phyloP scores from a whole-genome alignment of 2,113 vertebrate genomes.

The Redunca redunca region DNA sequence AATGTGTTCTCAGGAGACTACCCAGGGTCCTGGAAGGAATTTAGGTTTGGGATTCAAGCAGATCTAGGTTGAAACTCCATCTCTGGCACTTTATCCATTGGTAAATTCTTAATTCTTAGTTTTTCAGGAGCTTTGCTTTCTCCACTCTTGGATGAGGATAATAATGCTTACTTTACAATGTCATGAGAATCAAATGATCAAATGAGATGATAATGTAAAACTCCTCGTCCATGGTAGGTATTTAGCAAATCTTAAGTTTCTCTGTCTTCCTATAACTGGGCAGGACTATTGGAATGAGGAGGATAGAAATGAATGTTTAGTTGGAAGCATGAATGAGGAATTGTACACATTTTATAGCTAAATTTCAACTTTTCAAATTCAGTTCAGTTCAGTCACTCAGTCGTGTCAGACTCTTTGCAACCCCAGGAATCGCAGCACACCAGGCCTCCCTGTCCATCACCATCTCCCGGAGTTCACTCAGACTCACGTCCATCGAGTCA shows the following conservation, averaged over 20 bases:
- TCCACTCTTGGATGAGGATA: neutral
- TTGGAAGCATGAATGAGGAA: neutral
- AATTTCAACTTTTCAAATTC: neutral
- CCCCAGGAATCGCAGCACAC: too few species aligned
- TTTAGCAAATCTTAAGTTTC: neutral
- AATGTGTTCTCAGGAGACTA: neutral
- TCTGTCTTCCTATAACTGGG: neutral
- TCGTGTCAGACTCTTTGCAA: too few species aligned
- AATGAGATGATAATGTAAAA: neutral
- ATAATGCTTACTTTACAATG: neutral
- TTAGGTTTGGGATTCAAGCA: neutral
- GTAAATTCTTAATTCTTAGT: neutral
- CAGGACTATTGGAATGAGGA: neutral
- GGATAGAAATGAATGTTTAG: neutral
- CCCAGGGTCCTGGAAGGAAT: neutral
- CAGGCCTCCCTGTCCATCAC: too few species aligned
- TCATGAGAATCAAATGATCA: neutral
- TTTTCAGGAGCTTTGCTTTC: neutral
- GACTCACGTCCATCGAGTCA: fast-evolving
- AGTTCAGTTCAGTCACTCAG: too few species aligned
- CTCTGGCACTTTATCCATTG: neutral
- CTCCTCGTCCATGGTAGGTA: fast-evolving
- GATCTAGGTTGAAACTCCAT: neutral
- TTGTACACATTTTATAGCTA: neutral
- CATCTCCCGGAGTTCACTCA: fast-evolving